These are phyloP conservation scores for Sarcophilus harrisii DNA, from an alignment of 2,797 vertebrate species.

Conservation along the genomic window DNA sequence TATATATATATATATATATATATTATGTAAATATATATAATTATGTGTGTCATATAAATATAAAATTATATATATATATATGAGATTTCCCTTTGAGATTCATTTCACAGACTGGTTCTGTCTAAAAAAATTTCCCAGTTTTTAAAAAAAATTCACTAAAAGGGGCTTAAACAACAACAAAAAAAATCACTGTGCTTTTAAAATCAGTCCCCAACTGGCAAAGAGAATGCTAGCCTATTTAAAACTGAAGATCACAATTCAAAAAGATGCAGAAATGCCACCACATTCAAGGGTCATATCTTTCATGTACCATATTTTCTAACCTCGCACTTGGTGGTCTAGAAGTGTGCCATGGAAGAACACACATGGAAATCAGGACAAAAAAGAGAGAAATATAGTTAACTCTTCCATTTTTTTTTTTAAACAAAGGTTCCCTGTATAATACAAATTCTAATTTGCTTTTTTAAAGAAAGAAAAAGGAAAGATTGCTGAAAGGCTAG, in stretches of 20 bases:
- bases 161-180: not conserved
- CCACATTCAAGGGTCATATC: slow-evolving; percentile 64
- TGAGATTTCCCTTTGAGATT: not conserved
- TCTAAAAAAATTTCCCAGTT: not conserved
- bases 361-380: not conserved
- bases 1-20: not conserved
- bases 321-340: not conserved
- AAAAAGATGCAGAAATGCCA: slow-evolving; percentile 74
- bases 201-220: not conserved
- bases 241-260: not conserved
- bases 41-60: too few relatives aligned
- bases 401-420: slow-evolving; percentile 30
- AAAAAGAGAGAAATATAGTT: slow-evolving; percentile 2
- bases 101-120: not conserved
- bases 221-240: not conserved
- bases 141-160: not conserved
- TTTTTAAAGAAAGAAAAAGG: slow-evolving; percentile 53
- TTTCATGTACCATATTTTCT: not conserved
- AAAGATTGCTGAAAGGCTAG: slow-evolving; percentile 57
- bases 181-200: not conserved
- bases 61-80: too few relatives aligned
- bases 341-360: accelerated
- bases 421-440: not conserved
- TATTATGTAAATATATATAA: too few relatives aligned
- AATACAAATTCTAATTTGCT: slow-evolving; percentile 26